Evolutionary conservation across 2,888 invertebrate genomes (phyloP).

Genomic region (Scaptomyza flava): DNA sequence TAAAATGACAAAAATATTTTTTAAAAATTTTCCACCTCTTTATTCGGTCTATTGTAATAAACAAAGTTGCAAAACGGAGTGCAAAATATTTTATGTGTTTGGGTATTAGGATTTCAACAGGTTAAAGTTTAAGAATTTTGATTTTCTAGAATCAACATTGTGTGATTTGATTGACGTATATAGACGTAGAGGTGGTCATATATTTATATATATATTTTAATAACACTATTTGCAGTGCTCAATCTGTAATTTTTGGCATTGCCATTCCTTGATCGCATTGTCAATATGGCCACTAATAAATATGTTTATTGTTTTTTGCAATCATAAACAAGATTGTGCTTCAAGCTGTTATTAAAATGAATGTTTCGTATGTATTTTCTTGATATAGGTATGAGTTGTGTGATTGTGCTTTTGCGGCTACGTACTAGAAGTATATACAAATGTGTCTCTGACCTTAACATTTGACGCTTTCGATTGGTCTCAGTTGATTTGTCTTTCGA

Average conservation of each 20-base stretch:
- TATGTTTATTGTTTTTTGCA: slow-evolving; percentile 57
- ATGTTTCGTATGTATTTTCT: neutral
- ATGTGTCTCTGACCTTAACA: slow-evolving; percentile 2
- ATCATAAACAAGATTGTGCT: slow-evolving; percentile 47
- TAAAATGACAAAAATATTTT: too few relatives aligned
- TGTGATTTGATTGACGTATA: too few relatives aligned
- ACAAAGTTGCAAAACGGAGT: too few relatives aligned
- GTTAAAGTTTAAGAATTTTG: too few relatives aligned
- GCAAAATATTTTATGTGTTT: too few relatives aligned
- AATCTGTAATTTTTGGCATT: slow-evolving; percentile 37
- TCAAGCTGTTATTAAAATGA: slow-evolving; percentile 12
- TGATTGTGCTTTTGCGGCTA: neutral
- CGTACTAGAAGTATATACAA: neutral
- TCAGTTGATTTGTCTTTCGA: neutral
- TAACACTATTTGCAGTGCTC: too few relatives aligned
- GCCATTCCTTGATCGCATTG: slow-evolving; percentile 42
- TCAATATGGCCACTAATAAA: slow-evolving; percentile 60
- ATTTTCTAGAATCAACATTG: too few relatives aligned
- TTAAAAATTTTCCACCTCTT: too few relatives aligned
- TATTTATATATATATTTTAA: too few relatives aligned
- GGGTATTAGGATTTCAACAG: too few relatives aligned
- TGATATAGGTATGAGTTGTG: neutral
- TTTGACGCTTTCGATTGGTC: slow-evolving; percentile 2
- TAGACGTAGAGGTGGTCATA: too few relatives aligned
- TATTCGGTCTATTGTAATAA: too few relatives aligned